These are phyloP conservation scores for Zaprionus inermis DNA, from an alignment of 1,140 invertebrate genomes.

Conservation along the genomic window DNA sequence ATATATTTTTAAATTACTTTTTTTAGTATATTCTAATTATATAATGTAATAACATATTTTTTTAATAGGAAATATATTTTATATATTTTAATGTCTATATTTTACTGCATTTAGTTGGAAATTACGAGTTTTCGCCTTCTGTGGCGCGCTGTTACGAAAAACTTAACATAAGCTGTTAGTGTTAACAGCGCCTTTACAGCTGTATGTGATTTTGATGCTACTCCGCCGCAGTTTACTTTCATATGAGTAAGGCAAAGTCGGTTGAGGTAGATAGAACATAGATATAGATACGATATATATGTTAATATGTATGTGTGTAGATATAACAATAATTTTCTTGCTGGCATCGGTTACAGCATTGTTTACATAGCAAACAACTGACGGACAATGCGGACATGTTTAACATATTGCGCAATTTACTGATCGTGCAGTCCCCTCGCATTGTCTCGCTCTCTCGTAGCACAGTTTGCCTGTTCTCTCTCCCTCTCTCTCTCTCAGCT, in stretches of 20 bases:
- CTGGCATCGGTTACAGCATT: slow-evolving; percentile 33
- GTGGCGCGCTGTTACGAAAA: not conserved
- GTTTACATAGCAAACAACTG: slow-evolving; percentile 30
- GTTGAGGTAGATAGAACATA: not conserved
- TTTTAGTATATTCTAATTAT: no score
- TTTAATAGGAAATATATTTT: no score
- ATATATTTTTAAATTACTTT: no score
- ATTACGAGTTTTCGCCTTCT: not conserved
- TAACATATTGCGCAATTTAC: slow-evolving; percentile 81
- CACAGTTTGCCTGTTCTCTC: slow-evolving; percentile 4
- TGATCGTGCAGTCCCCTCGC: slow-evolving; percentile 28
- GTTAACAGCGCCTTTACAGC: not conserved
- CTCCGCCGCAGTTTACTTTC: slow-evolving; percentile 5
- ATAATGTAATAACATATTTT: no score
- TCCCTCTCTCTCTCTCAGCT: slow-evolving; percentile 3
- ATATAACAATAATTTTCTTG: not conserved
- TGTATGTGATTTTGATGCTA: not conserved
- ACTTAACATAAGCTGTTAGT: not conserved
- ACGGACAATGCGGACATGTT: slow-evolving; percentile 45
- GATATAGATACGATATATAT: not conserved
- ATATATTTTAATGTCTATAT: no score
- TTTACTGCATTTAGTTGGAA: no score
- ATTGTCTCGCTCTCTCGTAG: not conserved
- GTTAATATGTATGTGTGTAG: not conserved
- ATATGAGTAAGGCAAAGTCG: slow-evolving; percentile 16